Percentiles rank a stretch among this genome's conserved stretches.
phyloP scores from a whole-genome alignment of 1,140 invertebrate genomes.

The Helicoverpa armigera region DNA sequence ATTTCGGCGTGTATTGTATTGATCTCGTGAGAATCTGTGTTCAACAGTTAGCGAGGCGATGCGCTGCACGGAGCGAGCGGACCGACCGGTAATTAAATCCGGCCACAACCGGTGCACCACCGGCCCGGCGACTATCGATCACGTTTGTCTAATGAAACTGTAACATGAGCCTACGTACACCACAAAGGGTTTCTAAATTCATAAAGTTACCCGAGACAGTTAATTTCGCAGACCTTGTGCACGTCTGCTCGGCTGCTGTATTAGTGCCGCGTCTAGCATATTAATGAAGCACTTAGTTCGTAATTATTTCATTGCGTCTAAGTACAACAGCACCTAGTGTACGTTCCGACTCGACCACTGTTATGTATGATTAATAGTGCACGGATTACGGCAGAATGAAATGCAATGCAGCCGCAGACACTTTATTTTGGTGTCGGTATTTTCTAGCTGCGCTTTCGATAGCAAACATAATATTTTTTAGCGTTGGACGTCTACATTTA shows the following conservation, averaged over 20 bases:
- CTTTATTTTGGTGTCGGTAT: slow-evolving; percentile 3
- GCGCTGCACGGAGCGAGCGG: not conserved
- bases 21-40: slow-evolving; percentile 22
- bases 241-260: not conserved
- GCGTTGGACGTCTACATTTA: not conserved
- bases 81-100: slow-evolving; percentile 32
- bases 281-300: slow-evolving; percentile 18
- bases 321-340: not conserved
- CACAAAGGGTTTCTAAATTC: not conserved
- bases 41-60: slow-evolving; percentile 15
- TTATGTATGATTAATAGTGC: not conserved
- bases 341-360: not conserved
- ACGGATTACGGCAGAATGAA: not conserved
- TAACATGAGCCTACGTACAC: not conserved
- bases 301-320: not conserved
- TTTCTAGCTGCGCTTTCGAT: slow-evolving; percentile 9
- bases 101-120: slow-evolving; percentile 13
- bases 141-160: not conserved
- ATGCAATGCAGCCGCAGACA: not conserved
- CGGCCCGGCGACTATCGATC: slow-evolving; percentile 11
- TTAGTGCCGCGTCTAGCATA: not conserved
- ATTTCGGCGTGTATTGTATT: slow-evolving; percentile 19
- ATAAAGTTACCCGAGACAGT: not conserved
- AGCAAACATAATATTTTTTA: slow-evolving; percentile 1
- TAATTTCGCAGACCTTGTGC: not conserved